Evolutionary conservation across 23 tunicate genomes (phyloP).

Genomic region (Trididemnum clinides): DNA sequence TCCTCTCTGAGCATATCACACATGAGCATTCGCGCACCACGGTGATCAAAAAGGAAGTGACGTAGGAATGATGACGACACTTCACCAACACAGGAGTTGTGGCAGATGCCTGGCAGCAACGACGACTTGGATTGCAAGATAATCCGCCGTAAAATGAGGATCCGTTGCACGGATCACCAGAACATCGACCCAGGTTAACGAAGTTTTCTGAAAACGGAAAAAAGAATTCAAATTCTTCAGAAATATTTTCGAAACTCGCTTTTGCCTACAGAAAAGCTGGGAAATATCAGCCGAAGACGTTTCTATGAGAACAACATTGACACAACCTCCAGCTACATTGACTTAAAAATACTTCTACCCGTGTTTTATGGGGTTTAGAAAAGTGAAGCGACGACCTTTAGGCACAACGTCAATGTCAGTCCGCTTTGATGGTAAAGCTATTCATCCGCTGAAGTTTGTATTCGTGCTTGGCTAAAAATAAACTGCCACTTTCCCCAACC

Average conservation of each 20-base stretch:
- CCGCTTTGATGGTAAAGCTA: too few species aligned
- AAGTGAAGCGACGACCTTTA: too few species aligned
- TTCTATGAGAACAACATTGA: too few species aligned
- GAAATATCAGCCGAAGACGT: too few species aligned
- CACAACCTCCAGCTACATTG: too few species aligned
- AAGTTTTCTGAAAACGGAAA: slow-evolving; percentile 37
- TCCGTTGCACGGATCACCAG: slow-evolving; percentile 62
- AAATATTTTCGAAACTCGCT: not conserved
- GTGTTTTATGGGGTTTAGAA: too few species aligned
- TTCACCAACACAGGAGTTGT: slow-evolving; percentile 65
- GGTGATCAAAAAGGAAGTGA: slow-evolving; percentile 57
- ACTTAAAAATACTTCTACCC: too few species aligned
- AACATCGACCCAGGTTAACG: slow-evolving; percentile 78
- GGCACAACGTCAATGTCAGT: too few species aligned
- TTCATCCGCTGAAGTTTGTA: too few species aligned
- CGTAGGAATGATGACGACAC: slow-evolving; percentile 55
- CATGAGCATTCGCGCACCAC: slow-evolving; percentile 70
- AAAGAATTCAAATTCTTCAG: not conserved
- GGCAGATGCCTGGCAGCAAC: slow-evolving; percentile 73
- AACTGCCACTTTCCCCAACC: too few species aligned
- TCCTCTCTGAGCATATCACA: slow-evolving; percentile 50
- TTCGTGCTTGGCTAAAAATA: too few species aligned
- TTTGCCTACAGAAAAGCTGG: too few species aligned
- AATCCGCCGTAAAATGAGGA: not conserved
- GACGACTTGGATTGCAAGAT: slow-evolving; percentile 57